Percentiles rank a stretch among this genome's conserved stretches.
phyloP scores from a whole-genome alignment of 2,113 vertebrate species.

The Gobio gobio region DNA sequence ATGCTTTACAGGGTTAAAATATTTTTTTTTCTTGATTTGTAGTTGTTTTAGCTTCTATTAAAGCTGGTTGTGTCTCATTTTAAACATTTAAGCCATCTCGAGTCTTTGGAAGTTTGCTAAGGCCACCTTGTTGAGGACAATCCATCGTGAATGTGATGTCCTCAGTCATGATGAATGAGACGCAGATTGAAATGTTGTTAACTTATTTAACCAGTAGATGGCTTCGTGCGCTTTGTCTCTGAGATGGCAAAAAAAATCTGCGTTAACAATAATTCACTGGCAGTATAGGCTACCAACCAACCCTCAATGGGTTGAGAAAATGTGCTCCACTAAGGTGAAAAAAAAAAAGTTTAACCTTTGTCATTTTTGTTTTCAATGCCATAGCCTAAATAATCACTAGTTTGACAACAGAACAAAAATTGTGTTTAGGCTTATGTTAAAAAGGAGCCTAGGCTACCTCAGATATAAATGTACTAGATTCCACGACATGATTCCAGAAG shows the following conservation, averaged over 20 bases:
- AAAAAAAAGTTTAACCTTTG: neutral
- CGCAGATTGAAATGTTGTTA: neutral
- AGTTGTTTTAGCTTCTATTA: neutral
- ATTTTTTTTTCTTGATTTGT: neutral
- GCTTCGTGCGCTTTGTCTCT: neutral
- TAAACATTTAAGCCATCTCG: neutral
- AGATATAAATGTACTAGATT: no score
- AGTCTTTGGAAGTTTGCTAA: no score
- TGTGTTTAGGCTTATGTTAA: no score
- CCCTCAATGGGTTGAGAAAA: neutral
- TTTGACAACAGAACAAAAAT: neutral
- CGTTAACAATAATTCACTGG: neutral
- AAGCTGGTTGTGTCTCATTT: neutral
- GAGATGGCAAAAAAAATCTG: no score
- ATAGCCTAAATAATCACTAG: neutral
- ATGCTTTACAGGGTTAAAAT: no score
- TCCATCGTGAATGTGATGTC: neutral
- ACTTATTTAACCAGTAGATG: conserved; percentile 3
- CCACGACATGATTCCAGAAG: neutral
- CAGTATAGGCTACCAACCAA: neutral
- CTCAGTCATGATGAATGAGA: neutral
- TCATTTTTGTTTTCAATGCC: neutral
- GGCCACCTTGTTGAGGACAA: neutral
- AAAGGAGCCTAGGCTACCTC: neutral
- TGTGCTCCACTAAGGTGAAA: neutral